Percentiles rank a stretch among this genome's conserved stretches.
Evolutionary conservation across 2,113 vertebrate species (phyloP).

Genomic region (Cyprinodon tularosa): DNA sequence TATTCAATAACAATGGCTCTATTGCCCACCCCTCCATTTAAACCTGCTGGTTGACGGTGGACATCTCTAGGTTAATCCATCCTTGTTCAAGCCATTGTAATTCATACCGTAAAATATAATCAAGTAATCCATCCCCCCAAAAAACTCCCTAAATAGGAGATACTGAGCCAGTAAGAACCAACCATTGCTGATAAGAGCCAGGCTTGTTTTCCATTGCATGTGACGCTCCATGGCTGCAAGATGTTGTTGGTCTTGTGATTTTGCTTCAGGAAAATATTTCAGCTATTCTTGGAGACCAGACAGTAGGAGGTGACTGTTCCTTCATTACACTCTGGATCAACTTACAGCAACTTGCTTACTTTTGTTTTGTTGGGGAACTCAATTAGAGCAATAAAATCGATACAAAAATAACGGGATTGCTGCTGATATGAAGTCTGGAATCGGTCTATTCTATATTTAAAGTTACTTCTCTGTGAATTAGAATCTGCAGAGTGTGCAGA

Average conservation of each 20-base stretch:
- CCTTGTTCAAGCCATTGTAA: background rate
- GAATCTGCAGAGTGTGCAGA: slow-evolving; percentile 9
- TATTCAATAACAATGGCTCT: background rate
- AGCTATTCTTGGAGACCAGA: slow-evolving; percentile 8
- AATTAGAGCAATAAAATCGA: background rate
- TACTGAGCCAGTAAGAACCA: too few relatives aligned
- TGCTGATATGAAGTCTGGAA: background rate
- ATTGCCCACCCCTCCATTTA: background rate
- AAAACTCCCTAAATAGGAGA: too few relatives aligned
- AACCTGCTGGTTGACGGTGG: background rate
- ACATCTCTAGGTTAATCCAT: background rate
- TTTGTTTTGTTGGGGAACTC: background rate
- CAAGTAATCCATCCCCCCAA: too few relatives aligned
- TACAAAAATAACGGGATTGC: too few relatives aligned
- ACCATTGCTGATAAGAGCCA: too few relatives aligned
- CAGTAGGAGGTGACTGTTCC: slow-evolving; percentile 3
- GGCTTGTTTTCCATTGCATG: slow-evolving; percentile 26
- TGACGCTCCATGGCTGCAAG: slow-evolving; percentile 17
- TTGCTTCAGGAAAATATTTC: background rate
- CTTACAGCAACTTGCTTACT: background rate
- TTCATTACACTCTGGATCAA: slow-evolving; percentile 6
- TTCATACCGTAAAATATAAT: too few relatives aligned
- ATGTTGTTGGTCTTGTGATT: slow-evolving; percentile 38
- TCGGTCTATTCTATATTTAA: background rate
- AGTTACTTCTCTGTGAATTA: background rate